Evolutionary conservation across 2,888 invertebrate genomes (phyloP), one percentile per base, ranked within the genome.

Genomic region (Endomychus coccineus): DNA sequence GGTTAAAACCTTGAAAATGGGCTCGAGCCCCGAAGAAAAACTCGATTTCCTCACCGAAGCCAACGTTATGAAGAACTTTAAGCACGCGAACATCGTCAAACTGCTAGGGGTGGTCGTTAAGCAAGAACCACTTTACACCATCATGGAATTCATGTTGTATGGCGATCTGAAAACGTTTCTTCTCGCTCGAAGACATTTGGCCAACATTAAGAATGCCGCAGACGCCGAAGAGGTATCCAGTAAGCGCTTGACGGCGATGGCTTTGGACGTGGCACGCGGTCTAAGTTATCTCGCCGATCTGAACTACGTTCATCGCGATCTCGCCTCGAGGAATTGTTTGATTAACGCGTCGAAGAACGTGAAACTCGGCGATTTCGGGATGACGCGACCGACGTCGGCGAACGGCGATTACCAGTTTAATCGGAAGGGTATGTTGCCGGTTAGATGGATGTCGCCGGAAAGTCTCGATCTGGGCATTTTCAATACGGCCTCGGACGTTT

Each of bases 111-210:
- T 94, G 7, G 87, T 89, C 52, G 85, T 90, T 1, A 80, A 84
- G 55, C 79, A 77, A 27, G 89, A 90, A 54, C 91, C 92, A 0
- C 83, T 91, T 27, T 85, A 87, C 58, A 87, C 87, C 1, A 79
- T 94, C 9, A 92, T 94, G 91, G 92, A 94, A 64, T 90, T 89
- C 57, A 87, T 91, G 86, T 68, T 92, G 21, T 89, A 91, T 59
- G 94, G 91, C 13, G 92, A 94, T 62, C 68, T 94, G 46, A 92
- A 91, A 67, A 89, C 84, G 5, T 94, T 82, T 66, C 70, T 94
- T 38, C 64, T 92, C 46, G 88, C 87, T 9, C 76, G 92, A 45
- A 75, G 92, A 24, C 84, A 88, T 65, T 71, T 91, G 54, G 86
- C 87, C 0, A 77, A 75, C 44, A 77, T 75, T 48, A 71, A 71